phyloP scores from a whole-genome alignment of 2,888 invertebrate species.

The Drosophila picticornis region DNA sequence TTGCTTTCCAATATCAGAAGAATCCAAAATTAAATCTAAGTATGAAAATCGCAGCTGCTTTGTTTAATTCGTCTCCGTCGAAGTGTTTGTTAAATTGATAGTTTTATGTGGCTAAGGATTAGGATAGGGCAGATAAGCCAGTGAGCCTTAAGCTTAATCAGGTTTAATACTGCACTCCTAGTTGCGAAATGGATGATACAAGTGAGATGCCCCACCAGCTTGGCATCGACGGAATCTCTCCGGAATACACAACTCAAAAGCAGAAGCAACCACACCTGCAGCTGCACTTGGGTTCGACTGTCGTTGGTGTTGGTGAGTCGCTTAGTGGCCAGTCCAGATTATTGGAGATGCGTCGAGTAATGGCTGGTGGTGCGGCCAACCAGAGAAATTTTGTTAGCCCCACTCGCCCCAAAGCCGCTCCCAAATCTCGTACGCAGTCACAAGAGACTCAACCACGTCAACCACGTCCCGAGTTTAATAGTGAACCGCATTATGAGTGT shows the following conservation, averaged over 20 bases:
- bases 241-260: neutral
- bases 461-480: neutral
- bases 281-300: neutral
- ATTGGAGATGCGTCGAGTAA: neutral
- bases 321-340: neutral
- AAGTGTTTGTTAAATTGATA: constrained; percentile 1
- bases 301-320: neutral
- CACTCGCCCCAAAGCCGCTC: neutral
- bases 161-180: neutral
- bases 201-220: neutral
- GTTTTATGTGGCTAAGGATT: constrained; percentile 10
- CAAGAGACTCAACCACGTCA: neutral
- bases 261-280: neutral
- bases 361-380: neutral
- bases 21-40: neutral
- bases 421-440: neutral
- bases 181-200: constrained; percentile 6
- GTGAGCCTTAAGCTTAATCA: constrained; percentile 1
- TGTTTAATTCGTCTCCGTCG: neutral
- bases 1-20: neutral
- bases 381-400: neutral
- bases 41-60: neutral
- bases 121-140: constrained; percentile 10
- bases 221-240: neutral
- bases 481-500: neutral